Base-by-base conservation (phyloP, 2,113 vertebrate genomes). In the Glaucomys volans region DNA sequence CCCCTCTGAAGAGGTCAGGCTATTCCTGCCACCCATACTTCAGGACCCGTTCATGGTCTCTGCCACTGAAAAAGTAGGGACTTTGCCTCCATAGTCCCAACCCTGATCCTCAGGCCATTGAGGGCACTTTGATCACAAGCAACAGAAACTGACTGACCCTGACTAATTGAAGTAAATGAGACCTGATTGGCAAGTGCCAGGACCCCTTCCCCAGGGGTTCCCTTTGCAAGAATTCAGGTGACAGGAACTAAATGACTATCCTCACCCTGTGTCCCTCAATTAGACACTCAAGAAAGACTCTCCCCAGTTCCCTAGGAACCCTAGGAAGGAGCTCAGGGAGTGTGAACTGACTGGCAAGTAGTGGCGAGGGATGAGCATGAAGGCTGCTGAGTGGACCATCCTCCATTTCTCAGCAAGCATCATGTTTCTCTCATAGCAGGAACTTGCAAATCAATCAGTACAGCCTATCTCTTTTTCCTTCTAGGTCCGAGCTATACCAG, bases 401-500 rank as follows among this genome's bases (percentile, higher is more conserved):
- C 8, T 42, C 18, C 0, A 2, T 6, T 62, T 62, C 42, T 52
- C 40, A 40, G 59, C 18, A 44, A 59, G 10, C 28, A 1, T 28
- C 24, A 54, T 16, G 28, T 77, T 69, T 71, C 79, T 22, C 8
- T 37, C 18, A 2, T n/a, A 17, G 3, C 75, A 40, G n/a, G 64
- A 82, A 16, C 91, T n/a, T 30, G 16, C 57, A 47, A 26, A 52
- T 42, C 95, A n/a, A 5, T 24, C 28, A 14, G 28, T 42, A 16
- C 30, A 57, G 50, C n/a, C 47, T 40, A 0, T 44, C 47, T 93
- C 50, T 86, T 79, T 87, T 95, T 90, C 30, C 62, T 77, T 85
- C 4, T 97, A 99, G 99, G 99, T 99, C 32, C 98, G 99, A 96
- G 99, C 99, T 75, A 99, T 99, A 96, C 99, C 99, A 98, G 98